Conservation (phyloP, 2,888 invertebrate species). For the Eilema caniola region DNA sequence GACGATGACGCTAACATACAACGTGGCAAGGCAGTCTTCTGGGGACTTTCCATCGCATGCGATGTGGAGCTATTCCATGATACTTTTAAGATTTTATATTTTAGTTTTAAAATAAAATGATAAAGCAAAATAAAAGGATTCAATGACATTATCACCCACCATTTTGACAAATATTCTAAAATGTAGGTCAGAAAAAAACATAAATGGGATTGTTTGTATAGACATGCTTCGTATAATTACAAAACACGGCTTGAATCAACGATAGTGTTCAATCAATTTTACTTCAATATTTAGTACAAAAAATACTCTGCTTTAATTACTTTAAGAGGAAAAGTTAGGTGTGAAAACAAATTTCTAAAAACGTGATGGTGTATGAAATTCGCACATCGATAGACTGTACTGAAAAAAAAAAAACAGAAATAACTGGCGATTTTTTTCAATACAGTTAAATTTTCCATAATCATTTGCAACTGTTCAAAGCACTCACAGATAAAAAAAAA, state of each 20-base stretch:
- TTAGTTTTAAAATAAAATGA: neutral
- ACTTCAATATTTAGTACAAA: constrained; percentile 3
- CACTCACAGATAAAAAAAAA: neutral
- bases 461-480: constrained; percentile 20
- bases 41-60: neutral
- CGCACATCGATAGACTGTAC: constrained; percentile 10
- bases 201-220: constrained; percentile 35
- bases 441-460: constrained; percentile 8
- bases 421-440: neutral
- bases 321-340: constrained; percentile 22
- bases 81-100: too few species aligned
- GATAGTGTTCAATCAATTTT: constrained; percentile 14
- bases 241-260: constrained; percentile 19
- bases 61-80: neutral
- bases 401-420: constrained; percentile 11
- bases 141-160: constrained; percentile 35
- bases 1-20: too few species aligned
- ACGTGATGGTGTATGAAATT: constrained; percentile 37
- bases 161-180: constrained; percentile 31
- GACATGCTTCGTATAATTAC: constrained; percentile 40
- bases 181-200: constrained; percentile 40
- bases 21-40: too few species aligned
- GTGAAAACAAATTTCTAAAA: constrained; percentile 28
- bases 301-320: neutral
- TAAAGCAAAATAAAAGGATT: neutral